Evolutionary conservation across 2,113 vertebrate genomes (phyloP), one percentile per base, ranked within the genome.

Genomic region (Archilochus colubris): DNA sequence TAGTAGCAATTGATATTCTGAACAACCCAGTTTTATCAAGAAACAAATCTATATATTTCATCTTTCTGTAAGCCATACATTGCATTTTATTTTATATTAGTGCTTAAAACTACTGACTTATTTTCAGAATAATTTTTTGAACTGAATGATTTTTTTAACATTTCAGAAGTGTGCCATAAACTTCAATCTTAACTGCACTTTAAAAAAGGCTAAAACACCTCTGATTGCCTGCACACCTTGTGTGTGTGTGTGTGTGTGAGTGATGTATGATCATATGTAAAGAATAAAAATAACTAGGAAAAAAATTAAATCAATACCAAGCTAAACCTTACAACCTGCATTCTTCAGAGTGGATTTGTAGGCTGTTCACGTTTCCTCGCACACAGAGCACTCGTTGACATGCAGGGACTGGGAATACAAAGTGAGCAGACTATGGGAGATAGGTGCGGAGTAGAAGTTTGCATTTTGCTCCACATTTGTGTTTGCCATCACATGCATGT

Each of bases 11-110:
- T n/a, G 31, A 30, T 53, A 68, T 64, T 73, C 63, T 67, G 38
- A 67, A 86, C 68, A 93, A 82, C 8, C 43, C 70, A 58, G 36
- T 8, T 81, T 89, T 86, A 67, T 89, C 50, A 63, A 67, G 66
- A 75, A 89, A 53, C 5, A 70, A 63, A 78, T 48, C 24, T 46
- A 1, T 86, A 10, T 63, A 70, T 91, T 86, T 80, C n/a, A 43
- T 51, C 9, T 46, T 82, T 77, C 9, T 55, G 8, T 44, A 83
- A 90, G 12, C 3, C 0, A 1, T 58, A 62, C 43, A 33, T 67
- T 50, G 2, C 19, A 14, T 78, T 84, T 84, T 28, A 10, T 55
- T 62, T 55, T 9, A 4, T 77, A 38, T 61, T 76, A 54, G 8
- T 66, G 17, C 30, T 86, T 83, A 55, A 90, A 76, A 58, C 10